Conservation (phyloP, 1,140 invertebrate species). For the Nilaparvata lugens region DNA sequence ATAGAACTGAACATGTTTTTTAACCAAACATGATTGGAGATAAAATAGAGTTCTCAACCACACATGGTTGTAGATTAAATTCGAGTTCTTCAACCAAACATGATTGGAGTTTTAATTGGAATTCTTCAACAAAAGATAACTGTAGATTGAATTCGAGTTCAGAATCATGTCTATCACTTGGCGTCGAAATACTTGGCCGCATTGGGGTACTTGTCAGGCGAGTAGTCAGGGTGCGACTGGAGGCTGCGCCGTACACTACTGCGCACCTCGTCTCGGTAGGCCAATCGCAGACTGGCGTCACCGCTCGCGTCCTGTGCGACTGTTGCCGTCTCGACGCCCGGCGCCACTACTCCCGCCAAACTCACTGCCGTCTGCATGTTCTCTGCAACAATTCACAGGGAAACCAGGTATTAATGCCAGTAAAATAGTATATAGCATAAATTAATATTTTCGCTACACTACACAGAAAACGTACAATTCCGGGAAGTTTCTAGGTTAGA, state of each 20-base stretch:
- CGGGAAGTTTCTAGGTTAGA: not conserved
- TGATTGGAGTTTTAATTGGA: no score
- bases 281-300: constrained; percentile 18
- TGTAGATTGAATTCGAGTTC: no score
- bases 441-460: not conserved
- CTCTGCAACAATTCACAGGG: constrained; percentile 12
- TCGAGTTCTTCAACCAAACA: no score
- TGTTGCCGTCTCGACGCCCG: constrained; percentile 14
- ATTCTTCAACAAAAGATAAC: no score
- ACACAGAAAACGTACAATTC: not conserved
- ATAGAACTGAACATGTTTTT: no score
- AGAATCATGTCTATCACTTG: not conserved
- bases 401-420: not conserved
- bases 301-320: constrained; percentile 20
- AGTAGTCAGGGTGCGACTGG: constrained; percentile 25
- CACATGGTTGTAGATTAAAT: no score
- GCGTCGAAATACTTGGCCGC: constrained; percentile 24
- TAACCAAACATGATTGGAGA: no score
- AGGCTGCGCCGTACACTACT: constrained; percentile 18
- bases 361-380: constrained; percentile 25
- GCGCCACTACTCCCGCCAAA: constrained; percentile 22
- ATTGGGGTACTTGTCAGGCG: constrained; percentile 27
- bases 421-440: not conserved
- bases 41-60: no score
- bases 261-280: constrained; percentile 23